Percentiles rank a stretch among this genome's conserved stretches.
Evolutionary conservation across 2,888 invertebrate species (phyloP).

Genomic region (Callyntrura sp.): DNA sequence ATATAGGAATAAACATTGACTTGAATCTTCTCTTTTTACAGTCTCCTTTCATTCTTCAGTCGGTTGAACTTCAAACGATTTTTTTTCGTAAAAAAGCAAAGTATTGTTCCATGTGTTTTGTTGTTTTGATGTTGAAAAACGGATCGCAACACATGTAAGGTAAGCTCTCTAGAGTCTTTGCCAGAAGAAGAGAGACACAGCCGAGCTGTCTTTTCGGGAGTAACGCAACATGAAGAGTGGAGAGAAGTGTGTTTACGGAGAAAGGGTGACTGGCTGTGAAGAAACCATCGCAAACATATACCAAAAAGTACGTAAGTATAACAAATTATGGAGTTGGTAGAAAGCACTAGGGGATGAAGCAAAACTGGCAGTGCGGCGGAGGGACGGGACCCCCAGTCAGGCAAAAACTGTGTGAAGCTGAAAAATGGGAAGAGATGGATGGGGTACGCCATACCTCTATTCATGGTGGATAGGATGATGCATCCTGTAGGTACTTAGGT

Average conservation of each 20-base stretch:
- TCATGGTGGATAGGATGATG: too few species aligned
- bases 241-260: conserved; percentile 35
- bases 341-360: conserved; percentile 50
- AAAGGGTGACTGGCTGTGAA: conserved; percentile 63
- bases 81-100: conserved; percentile 68
- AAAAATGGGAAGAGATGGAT: neutral
- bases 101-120: conserved; percentile 79
- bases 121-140: conserved; percentile 74
- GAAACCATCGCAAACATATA: conserved; percentile 54
- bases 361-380: neutral
- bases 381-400: conserved; percentile 29
- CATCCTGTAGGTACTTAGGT: too few species aligned
- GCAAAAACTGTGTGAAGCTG: conserved; percentile 17
- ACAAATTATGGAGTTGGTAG: conserved; percentile 11
- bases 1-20: conserved; percentile 69
- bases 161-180: conserved; percentile 58
- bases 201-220: conserved; percentile 23
- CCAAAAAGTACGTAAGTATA: neutral
- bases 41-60: conserved; percentile 77
- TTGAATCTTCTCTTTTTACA: conserved; percentile 62
- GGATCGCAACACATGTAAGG: conserved; percentile 39
- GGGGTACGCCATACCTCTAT: too few species aligned
- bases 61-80: conserved; percentile 79
- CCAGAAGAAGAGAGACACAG: too few species aligned
- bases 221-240: conserved; percentile 1